Evolutionary conservation across 2,888 invertebrate genomes (phyloP), one percentile per base, ranked within the genome.

Genomic region (Lapara coniferarum): DNA sequence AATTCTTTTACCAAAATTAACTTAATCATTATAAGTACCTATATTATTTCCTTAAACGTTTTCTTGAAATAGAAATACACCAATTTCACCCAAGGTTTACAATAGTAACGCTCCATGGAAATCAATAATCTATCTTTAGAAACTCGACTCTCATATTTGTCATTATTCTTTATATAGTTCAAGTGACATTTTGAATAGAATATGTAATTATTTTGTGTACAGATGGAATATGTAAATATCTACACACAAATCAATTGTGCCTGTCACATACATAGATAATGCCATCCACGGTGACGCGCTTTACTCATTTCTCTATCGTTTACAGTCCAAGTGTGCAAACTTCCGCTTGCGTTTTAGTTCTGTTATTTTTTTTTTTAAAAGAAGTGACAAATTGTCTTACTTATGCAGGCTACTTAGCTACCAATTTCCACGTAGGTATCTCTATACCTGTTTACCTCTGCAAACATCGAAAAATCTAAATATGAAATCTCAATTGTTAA

Each of bases 61-160:
- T 56, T 56, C 56, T 56, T 10, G 56, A 56, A 56, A 13, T 5
- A 56, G 12, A 56, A 58, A 14, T 37, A 7, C 14, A 3, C n/a
- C 37, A 37, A n/a, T 44, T 44, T 16, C n/a, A n/a, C 16, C 14
- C 30, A 30, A 66, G 14, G n/a, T 30, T 66, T 52, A 30, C 51
- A 51, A 66, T 66, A 14, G 52, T 66, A 66, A 52, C 30, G 66
- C 30, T 52, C 19, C 13, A 30, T 66, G 66, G n/a, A 66, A 66
- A 66, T 66, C 52, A 66, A 66, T 66, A 66, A 30, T 51, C 66
- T 52, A 52, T 66, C 66, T 66, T 66, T 66, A 66, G 52, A 66
- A 37, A 14, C 49, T 66, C 51, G 19, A 14, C 66, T 66, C 19
- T 30, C 25, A 13, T 16, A 63, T 37, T 59, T n/a, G 44, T 44